Base-by-base conservation (phyloP, 1,140 invertebrate genomes). In the Varroa destructor region DNA sequence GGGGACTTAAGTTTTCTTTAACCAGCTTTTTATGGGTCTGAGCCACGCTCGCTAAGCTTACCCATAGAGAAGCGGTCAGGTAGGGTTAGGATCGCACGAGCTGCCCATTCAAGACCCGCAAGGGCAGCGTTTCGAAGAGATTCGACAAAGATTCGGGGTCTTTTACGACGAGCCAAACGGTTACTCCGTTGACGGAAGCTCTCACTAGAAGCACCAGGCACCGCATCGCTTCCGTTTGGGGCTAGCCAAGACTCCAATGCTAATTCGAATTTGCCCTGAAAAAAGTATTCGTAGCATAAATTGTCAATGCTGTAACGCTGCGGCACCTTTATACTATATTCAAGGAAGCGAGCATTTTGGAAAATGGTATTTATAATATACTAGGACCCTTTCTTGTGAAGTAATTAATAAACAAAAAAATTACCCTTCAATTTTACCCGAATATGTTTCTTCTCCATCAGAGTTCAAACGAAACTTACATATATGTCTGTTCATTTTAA, bases 231-330 rank as follows among this genome's bases (percentile, higher is more conserved):
- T 46, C 12, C 12, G 61, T 67, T 67, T 67, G 40, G 40, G 12
- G 46, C 61, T 12, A 67, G 61, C 61, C 61, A 67, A 43, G 40
- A 46, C 40, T 67, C 61, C 37, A 67, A 40, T 40, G 61, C 37
- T 40, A 67, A 37, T 46, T 67, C 61, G 36, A 67, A 67, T 67
- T 67, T 67, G 10, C 46, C 61, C 61, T 67, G 61, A 10, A 46
- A 67, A 67, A 4, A 3, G 57, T 51, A 51, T 5, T 51, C 8
- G 25, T 25, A 25, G 25, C 25, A 25, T 25, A 25, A 25, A 25
- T 25, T 25, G 25, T 25, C 25, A 25, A 25, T 25, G 25, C 25
- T 25, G 25, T 25, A 25, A 25, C 25, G 25, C 25, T 25, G 25
- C 25, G 25, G 25, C 25, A 25, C 25, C 25, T 25, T 25, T 25